phyloP scores from a whole-genome alignment of 2,888 invertebrate species.

The Tuberolachnus salignus region DNA sequence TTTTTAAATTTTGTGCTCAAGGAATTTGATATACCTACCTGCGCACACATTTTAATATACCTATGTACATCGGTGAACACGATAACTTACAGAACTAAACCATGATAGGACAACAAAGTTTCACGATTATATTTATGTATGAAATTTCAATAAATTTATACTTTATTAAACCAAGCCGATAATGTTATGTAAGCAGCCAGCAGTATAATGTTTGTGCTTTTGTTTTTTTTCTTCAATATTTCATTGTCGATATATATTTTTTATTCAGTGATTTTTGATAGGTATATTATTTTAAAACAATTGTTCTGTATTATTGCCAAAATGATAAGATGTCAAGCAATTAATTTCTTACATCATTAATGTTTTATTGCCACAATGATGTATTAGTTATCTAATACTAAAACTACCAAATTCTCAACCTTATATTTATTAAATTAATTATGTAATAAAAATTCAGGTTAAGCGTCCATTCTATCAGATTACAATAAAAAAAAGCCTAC shows the following conservation, averaged over 20 bases:
- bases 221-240: not conserved
- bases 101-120: not conserved
- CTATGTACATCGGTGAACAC: not conserved
- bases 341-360: slow-evolving; percentile 11
- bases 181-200: not conserved
- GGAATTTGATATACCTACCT: not conserved
- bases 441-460: too few relatives aligned
- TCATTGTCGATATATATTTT: not conserved
- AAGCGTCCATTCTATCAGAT: too few relatives aligned
- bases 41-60: not conserved
- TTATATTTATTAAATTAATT: too few relatives aligned
- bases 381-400: not conserved
- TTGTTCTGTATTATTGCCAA: not conserved
- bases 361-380: not conserved
- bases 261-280: not conserved
- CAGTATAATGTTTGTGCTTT: not conserved
- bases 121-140: not conserved
- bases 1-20: not conserved
- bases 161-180: too few relatives aligned
- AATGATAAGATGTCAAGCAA: not conserved
- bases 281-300: not conserved
- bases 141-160: not conserved
- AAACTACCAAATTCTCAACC: too few relatives aligned
- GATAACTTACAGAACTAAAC: not conserved
- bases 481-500: too few relatives aligned